Evolutionary conservation across 35 echinoderm and acorn worm genomes (phyloP), one percentile per base, ranked within the genome.

Genomic region (Holothuria glaberrima): DNA sequence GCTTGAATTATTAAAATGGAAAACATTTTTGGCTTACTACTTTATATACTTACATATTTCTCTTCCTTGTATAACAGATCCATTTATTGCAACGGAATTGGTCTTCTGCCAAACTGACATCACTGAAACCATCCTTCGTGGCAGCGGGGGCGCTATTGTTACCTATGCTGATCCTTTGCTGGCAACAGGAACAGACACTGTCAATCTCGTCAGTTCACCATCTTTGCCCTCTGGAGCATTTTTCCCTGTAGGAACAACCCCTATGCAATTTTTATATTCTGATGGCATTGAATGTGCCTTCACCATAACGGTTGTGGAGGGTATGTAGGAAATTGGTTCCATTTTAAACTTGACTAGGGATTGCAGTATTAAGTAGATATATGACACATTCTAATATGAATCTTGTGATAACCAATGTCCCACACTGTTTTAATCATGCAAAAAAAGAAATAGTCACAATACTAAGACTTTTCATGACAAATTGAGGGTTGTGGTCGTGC

Each of bases 91-190:
- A 31, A 13, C n/a, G 4, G 5, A 30, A 17, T 10, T 60, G 14
- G 25, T 60, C 3, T 29, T 29, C 32, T 87, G 84, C 50, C 61
- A 35, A 48, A 21, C 0, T 45, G 84, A 87, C 21, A 87, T 87
- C 84, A 87, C 84, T 14, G 21, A 19, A 16, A 87, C 84, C 7
- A 62, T 87, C 65, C 50, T 87, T 12, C 18, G 59, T 68, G 84
- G 84, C 25, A 87, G 65, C 17, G 84, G 61, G 7, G 84, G 84
- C 27, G 84, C 61, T 22, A 87, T 87, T 27, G 84, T 87, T 19
- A 66, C 20, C 36, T 87, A 68, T 38, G 20, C 20, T 4, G 35
- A 21, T 12, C 84, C 84, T 0, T n/a, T 41, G 10, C 9, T 70
- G 12, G n/a, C 16, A 20, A 0, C 6, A 26, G 84, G 65, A 14